Evolutionary conservation across 2,888 invertebrate genomes (phyloP).

Genomic region (Drosophila barbarae): DNA sequence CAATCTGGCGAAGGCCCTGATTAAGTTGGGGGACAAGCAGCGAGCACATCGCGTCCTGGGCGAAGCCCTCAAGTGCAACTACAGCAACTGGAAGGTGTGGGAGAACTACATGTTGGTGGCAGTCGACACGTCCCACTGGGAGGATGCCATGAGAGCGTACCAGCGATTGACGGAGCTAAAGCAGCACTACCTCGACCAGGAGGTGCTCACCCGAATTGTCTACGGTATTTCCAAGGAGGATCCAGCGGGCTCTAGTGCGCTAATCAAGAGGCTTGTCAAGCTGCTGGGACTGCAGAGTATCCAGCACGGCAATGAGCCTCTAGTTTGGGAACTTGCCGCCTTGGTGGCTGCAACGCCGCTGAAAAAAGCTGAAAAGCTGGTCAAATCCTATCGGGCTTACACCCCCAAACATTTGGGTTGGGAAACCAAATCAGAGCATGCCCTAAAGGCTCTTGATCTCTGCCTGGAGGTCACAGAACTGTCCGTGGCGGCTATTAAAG

Average conservation of each 20-base stretch:
- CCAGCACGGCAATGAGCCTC: constrained; percentile 84
- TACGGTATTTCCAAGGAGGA: constrained; percentile 85
- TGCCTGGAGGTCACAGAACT: constrained; percentile 82
- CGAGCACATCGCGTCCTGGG: constrained; percentile 91
- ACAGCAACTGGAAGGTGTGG: constrained; percentile 95
- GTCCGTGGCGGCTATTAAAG: constrained; percentile 81
- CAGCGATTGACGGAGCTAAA: constrained; percentile 93
- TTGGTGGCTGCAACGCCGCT: constrained; percentile 83
- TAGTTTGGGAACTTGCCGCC: constrained; percentile 91
- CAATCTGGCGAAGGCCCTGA: constrained; percentile 96
- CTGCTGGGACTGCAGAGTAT: constrained; percentile 78
- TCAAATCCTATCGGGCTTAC: constrained; percentile 87
- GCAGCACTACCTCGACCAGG: constrained; percentile 87
- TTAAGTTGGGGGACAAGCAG: constrained; percentile 90
- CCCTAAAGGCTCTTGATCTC: constrained; percentile 83
- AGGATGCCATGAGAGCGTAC: constrained; percentile 91
- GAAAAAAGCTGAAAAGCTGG: constrained; percentile 85
- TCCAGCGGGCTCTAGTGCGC: constrained; percentile 81
- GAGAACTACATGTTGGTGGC: constrained; percentile 95
- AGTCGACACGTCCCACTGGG: constrained; percentile 91
- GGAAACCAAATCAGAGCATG: constrained; percentile 82
- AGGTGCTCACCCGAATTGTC: constrained; percentile 87
- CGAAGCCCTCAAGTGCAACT: constrained; percentile 95
- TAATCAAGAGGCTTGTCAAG: constrained; percentile 58
- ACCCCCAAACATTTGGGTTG: constrained; percentile 83